Evolutionary conservation across 2,113 vertebrate species (phyloP).

Genomic region (Rhea americana): DNA sequence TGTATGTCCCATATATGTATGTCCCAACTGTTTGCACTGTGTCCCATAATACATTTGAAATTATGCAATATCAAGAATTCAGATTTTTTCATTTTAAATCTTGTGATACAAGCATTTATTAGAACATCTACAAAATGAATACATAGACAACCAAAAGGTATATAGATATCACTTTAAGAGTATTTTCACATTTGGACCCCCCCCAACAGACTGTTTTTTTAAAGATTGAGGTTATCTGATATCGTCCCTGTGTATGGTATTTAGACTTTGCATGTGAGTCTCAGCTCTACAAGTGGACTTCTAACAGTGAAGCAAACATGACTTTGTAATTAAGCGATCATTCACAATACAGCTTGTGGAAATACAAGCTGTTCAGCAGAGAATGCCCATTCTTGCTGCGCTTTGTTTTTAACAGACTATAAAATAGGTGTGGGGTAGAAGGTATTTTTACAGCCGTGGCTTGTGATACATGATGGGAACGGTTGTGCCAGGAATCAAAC

Average conservation of each 20-base stretch:
- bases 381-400: not conserved
- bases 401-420: conserved; percentile 2
- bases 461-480: not conserved
- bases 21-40: not conserved
- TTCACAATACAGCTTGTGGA: not conserved
- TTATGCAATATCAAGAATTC: not conserved
- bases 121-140: not conserved
- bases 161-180: not conserved
- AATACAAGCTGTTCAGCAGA: not conserved
- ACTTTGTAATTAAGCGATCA: not conserved
- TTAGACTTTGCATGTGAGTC: not conserved
- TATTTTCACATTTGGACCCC: not conserved
- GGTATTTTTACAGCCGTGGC: not conserved
- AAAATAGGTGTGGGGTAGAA: conserved; percentile 37
- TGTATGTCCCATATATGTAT: not conserved
- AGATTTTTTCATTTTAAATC: not conserved
- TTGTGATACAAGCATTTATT: not conserved
- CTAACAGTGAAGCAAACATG: not conserved
- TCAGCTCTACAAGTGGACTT: not conserved
- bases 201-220: not conserved
- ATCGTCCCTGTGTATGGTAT: not conserved
- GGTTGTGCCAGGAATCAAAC: not conserved
- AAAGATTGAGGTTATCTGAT: not conserved
- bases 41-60: not conserved
- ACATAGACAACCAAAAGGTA: not conserved